Conservation (phyloP, 2,888 invertebrate genomes). For the Tetheella fluctuosa region DNA sequence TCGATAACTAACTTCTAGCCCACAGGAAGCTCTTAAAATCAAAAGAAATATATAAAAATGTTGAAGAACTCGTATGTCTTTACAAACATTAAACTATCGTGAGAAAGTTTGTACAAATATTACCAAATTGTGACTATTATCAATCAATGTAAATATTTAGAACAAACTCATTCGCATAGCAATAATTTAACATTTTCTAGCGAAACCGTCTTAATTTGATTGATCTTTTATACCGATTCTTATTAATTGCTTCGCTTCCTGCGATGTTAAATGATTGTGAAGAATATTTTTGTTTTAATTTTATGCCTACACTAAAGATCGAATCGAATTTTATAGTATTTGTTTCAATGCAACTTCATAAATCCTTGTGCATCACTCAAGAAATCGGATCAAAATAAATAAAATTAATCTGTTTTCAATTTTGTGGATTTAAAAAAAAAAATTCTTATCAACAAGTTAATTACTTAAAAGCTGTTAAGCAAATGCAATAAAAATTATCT, state of each 20-base stretch:
- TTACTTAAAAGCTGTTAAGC: background rate
- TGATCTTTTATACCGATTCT: conserved; percentile 8
- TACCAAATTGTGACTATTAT: conserved; percentile 1
- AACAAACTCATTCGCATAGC: conserved; percentile 27
- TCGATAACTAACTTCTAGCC: conserved; percentile 1
- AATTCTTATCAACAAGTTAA: no score
- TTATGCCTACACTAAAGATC: background rate
- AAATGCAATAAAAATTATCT: background rate
- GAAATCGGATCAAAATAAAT: no score
- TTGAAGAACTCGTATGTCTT: conserved; percentile 9
- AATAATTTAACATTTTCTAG: conserved; percentile 20
- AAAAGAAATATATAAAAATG: background rate
- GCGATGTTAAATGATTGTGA: conserved; percentile 7
- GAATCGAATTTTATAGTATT: background rate
- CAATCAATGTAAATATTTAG: conserved; percentile 11
- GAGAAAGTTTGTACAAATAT: conserved; percentile 12
- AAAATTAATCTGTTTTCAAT: no score
- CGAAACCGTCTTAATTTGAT: conserved; percentile 13
- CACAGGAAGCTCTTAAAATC: conserved; percentile 1
- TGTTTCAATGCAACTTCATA: background rate
- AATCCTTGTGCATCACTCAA: background rate
- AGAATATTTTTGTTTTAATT: conserved; percentile 3
- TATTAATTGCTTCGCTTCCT: conserved; percentile 12
- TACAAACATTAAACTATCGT: conserved; percentile 3
- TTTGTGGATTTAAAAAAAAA: no score